phyloP scores from a whole-genome alignment of 2,797 vertebrate genomes.

The Todus mexicanus region DNA sequence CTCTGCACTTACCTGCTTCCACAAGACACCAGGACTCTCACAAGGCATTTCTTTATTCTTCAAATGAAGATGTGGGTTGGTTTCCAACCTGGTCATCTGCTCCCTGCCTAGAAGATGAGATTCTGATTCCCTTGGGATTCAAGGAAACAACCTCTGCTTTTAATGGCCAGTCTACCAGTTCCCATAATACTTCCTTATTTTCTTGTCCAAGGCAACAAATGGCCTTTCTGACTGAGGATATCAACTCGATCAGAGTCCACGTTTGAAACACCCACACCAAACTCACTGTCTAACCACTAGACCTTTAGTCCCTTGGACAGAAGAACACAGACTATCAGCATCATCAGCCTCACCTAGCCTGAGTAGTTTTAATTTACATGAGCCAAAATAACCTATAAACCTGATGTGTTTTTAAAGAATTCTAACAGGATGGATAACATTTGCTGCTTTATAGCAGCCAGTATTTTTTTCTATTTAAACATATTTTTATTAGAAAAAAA shows the following conservation, averaged over 20 bases:
- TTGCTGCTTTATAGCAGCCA: constrained; percentile 20
- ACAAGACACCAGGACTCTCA: not conserved
- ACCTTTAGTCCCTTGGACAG: not conserved
- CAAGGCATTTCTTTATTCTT: not conserved
- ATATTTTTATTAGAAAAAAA: constrained; percentile 35
- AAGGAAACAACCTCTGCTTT: not conserved
- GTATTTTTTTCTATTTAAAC: constrained; percentile 44
- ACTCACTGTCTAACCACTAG: not conserved
- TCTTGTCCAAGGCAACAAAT: not conserved
- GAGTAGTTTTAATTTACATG: not conserved
- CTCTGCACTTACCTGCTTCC: not conserved
- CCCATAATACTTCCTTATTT: not conserved
- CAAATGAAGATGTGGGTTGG: not conserved
- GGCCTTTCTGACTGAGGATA: not conserved
- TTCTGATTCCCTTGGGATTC: not conserved
- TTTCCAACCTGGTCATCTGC: not conserved
- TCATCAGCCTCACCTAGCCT: not conserved
- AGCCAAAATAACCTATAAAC: constrained; percentile 45
- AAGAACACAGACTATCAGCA: not conserved
- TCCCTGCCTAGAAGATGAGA: not conserved
- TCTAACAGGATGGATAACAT: constrained; percentile 8
- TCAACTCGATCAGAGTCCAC: not conserved
- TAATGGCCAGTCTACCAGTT: not conserved
- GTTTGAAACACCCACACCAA: not conserved
- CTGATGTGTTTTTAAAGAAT: constrained; percentile 41